Evolutionary conservation across 1,140 invertebrate species (phyloP).

Genomic region (Ptiloglossa arizonensis): DNA sequence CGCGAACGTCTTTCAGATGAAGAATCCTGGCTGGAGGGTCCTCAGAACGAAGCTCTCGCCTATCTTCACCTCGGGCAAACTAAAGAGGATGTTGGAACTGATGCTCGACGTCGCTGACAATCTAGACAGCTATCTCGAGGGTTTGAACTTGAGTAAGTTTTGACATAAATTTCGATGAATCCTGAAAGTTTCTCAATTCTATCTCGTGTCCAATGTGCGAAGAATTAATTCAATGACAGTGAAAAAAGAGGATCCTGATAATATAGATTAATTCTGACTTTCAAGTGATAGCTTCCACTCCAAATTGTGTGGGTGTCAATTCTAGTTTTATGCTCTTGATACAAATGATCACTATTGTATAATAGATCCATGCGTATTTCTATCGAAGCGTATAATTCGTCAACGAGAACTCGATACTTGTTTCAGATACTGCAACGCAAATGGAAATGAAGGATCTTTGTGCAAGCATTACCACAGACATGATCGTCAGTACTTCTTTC

Average conservation of each 20-base stretch:
- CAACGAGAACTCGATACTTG: too few relatives aligned
- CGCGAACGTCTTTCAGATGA: slow-evolving; percentile 70
- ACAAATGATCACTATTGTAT: too few relatives aligned
- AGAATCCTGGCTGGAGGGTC: slow-evolving; percentile 75
- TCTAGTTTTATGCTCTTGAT: too few relatives aligned
- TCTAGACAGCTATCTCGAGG: slow-evolving; percentile 71
- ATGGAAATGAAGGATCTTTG: slow-evolving; percentile 79
- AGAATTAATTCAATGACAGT: too few relatives aligned
- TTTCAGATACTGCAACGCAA: slow-evolving; percentile 23
- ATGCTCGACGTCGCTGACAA: slow-evolving; percentile 76
- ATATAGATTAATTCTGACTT: too few relatives aligned
- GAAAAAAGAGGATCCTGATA: too few relatives aligned
- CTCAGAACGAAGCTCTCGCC: slow-evolving; percentile 77
- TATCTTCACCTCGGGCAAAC: slow-evolving; percentile 76
- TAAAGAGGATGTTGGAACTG: slow-evolving; percentile 78
- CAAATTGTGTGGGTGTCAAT: too few relatives aligned
- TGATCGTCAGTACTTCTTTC: slow-evolving; percentile 84
- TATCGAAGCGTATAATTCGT: too few relatives aligned
- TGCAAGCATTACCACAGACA: slow-evolving; percentile 83
- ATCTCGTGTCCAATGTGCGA: too few relatives aligned
- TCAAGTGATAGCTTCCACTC: too few relatives aligned
- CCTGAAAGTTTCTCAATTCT: too few relatives aligned
- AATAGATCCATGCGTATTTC: too few relatives aligned
- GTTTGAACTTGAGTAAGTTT: slow-evolving; percentile 56
- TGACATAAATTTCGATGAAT: background rate